Evolutionary conservation across 2,113 vertebrate genomes (phyloP).

Genomic region (Calyptomena viridis): DNA sequence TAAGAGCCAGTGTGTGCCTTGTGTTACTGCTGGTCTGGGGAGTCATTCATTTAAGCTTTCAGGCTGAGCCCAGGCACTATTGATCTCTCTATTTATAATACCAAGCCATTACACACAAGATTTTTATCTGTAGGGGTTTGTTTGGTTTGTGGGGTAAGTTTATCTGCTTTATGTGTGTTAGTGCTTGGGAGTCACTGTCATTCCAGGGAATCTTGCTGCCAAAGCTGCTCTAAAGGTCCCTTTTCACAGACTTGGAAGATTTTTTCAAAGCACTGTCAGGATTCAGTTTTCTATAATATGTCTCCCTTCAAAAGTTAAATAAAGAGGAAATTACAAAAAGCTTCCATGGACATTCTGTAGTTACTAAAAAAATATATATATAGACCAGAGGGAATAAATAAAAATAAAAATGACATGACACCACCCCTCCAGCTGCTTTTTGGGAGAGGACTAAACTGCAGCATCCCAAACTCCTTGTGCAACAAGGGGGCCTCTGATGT

Average conservation of each 20-base stretch:
- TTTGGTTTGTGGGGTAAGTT: background rate
- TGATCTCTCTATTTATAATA: background rate
- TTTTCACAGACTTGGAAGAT: background rate
- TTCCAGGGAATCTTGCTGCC: background rate
- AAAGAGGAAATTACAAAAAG: background rate
- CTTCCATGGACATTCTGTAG: background rate
- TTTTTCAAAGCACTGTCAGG: background rate
- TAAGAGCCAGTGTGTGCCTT: background rate
- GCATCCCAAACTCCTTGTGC: background rate
- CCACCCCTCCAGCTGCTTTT: background rate
- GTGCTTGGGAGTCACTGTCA: background rate
- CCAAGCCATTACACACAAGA: background rate
- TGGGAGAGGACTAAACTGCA: background rate
- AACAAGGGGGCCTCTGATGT: fast-evolving
- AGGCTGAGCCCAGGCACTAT: background rate
- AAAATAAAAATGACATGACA: background rate
- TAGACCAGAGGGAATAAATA: background rate
- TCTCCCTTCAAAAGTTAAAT: background rate
- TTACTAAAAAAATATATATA: background rate
- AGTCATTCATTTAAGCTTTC: background rate
- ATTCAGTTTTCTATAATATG: background rate
- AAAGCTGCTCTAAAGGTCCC: background rate
- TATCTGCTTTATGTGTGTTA: fast-evolving
- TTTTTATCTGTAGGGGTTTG: background rate
- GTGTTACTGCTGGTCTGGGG: background rate